Evolutionary conservation across 2,888 invertebrate species (phyloP), one percentile per base, ranked within the genome.

Genomic region (Helleia helle): DNA sequence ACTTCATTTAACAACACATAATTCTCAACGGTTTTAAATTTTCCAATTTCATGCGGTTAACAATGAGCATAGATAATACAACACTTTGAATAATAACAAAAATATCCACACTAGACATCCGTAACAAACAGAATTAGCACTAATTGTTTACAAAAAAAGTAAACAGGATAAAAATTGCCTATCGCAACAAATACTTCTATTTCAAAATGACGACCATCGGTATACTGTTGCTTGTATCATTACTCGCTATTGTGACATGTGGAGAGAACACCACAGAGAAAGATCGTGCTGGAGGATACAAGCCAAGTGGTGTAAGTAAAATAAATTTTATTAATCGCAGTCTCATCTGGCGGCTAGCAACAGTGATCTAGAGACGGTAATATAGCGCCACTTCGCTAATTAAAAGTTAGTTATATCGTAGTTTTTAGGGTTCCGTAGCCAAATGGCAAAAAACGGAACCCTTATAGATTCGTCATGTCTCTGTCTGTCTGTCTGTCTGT

Each of bases 231-330:
- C 22, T 24, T n/a, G 28, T 22, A 22, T 18, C 29, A 14, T 2
- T 22, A 17, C 22, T 39, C 7, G 22, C 30, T 13, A 29, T 39
- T 3, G 6, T 18, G 22, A 24, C 22, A 9, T 30, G 39, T n/a
- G 39, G 22, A 13, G 15, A 39, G 22, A 39, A 39, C 24, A 11
- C 24, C 14, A 30, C 39, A 15, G 29, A 30, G 7, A 24, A 7
- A 8, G 5, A 14, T 11, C 15, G 4, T 24, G 14, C 13, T 11
- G 18, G 4, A 11, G 50, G 47, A 30, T 40, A 36, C 41, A 55
- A 46, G 12, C 51, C 62, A 44, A 53, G 53, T 43, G 57, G 61
- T 42, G 63, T 58, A 41, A 56, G 53, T 53, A 36, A 43, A n/a
- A 44, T 48, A 40, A 15, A 15, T 30, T 28, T 38, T 13, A 17